Conservation (phyloP, 2,888 invertebrate genomes). For the Phortica okadai region DNA sequence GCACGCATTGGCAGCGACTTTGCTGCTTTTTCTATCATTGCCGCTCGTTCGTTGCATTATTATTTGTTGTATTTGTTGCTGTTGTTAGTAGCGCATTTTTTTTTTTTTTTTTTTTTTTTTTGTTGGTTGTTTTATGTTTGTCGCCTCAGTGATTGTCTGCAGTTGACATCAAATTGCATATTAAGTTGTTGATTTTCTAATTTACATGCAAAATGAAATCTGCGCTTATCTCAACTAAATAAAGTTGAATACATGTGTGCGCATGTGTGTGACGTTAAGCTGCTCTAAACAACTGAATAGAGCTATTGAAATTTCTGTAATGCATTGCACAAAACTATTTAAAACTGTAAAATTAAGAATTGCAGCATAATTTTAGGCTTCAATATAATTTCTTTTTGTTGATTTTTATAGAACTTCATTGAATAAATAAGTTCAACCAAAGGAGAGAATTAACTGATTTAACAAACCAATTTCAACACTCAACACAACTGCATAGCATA, state of each 20-base stretch:
- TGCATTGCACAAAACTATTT: too few relatives aligned
- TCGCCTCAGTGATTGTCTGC: conserved; percentile 1
- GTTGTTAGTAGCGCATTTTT: conserved; percentile 13
- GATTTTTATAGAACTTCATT: too few relatives aligned
- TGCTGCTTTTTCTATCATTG: conserved; percentile 18
- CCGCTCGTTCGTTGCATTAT: conserved; percentile 33
- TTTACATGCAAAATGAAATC: conserved; percentile 42
- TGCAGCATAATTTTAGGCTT: too few relatives aligned
- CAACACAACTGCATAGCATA: not conserved
- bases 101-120: not conserved
- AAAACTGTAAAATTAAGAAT: too few relatives aligned
- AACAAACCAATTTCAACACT: not conserved
- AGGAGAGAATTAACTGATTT: too few relatives aligned
- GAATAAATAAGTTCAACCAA: too few relatives aligned
- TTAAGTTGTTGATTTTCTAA: not conserved
- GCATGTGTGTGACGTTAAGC: not conserved
- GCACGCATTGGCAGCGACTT: not conserved
- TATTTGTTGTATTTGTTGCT: conserved; percentile 30
- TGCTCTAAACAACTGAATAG: too few relatives aligned
- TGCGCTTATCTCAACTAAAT: conserved; percentile 40
- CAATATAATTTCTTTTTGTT: too few relatives aligned
- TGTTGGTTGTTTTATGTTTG: conserved; percentile 14
- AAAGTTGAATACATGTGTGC: not conserved
- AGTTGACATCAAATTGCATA: not conserved
- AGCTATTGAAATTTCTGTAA: too few relatives aligned